phyloP scores from a whole-genome alignment of 2,797 vertebrate species.

The Clarias fuscus region DNA sequence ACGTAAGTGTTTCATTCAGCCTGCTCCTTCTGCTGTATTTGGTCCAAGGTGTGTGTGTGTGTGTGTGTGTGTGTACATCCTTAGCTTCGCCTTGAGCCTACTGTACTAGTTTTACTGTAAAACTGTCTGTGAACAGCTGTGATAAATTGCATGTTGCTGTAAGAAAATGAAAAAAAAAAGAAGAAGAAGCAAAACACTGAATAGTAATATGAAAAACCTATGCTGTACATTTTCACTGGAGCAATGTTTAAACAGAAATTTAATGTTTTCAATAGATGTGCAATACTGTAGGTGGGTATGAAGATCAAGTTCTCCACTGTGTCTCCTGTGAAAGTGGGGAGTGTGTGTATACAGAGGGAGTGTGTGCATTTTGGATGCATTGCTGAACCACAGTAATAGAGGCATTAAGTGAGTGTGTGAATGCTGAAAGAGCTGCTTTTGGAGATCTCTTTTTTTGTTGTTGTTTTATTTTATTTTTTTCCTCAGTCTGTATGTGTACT shows the following conservation, averaged over 20 bases:
- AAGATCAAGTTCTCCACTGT: conserved; percentile 57
- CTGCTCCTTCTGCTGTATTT: conserved; percentile 67
- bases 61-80: conserved; percentile 55
- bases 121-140: conserved; percentile 76
- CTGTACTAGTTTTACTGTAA: conserved; percentile 76
- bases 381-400: conserved; percentile 25
- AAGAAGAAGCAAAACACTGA: conserved; percentile 59
- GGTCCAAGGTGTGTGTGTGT: conserved; percentile 56
- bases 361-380: conserved; percentile 49
- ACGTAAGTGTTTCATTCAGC: conserved; percentile 61
- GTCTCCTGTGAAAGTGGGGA: conserved; percentile 59
- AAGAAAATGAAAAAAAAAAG: conserved; percentile 59
- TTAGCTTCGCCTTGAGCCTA: conserved; percentile 63
- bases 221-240: conserved; percentile 75
- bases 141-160: conserved; percentile 76
- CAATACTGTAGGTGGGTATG: conserved; percentile 72
- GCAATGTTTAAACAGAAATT: conserved; percentile 52
- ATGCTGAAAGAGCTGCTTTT: conserved; percentile 60
- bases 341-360: not conserved
- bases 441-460: conserved; percentile 54
- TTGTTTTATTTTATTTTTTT: too few relatives aligned
- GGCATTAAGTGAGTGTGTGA: conserved; percentile 43
- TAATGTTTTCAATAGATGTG: conserved; percentile 76
- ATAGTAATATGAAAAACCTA: conserved; percentile 68
- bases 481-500: conserved; percentile 37